Percentiles rank a stretch among this genome's conserved stretches.
Evolutionary conservation across 2,888 invertebrate species (phyloP).

Genomic region (Parelbella ahira): DNA sequence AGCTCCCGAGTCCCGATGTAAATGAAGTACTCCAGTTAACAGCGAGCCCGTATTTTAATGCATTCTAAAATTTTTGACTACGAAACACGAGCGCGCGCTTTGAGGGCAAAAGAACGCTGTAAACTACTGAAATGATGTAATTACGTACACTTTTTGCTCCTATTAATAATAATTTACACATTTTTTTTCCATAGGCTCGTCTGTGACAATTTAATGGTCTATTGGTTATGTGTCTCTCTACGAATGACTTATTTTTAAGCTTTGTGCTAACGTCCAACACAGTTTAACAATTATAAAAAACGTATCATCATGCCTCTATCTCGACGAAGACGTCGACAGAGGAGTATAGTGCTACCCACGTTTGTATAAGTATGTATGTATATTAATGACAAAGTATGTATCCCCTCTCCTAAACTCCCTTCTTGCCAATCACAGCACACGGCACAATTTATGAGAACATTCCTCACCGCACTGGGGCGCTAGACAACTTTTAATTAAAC

Average conservation of each 20-base stretch:
- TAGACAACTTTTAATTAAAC: conserved; percentile 74
- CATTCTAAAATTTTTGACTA: conserved; percentile 25
- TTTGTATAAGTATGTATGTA: too few relatives aligned
- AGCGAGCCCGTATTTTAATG: conserved; percentile 21
- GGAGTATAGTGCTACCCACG: too few relatives aligned
- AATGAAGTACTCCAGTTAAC: conserved; percentile 25
- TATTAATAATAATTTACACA: neutral
- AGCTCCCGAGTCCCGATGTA: conserved; percentile 19
- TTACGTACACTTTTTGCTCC: neutral
- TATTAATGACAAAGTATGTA: too few relatives aligned
- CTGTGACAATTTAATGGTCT: too few relatives aligned
- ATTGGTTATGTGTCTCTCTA: too few relatives aligned
- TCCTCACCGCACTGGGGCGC: conserved; percentile 48
- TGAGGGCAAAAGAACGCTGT: conserved; percentile 12
- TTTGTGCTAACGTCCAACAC: too few relatives aligned
- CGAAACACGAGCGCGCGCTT: conserved; percentile 18
- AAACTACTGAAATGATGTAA: conserved; percentile 13
- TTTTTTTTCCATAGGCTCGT: too few relatives aligned
- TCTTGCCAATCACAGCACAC: conserved; percentile 25
- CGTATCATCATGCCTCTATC: too few relatives aligned
- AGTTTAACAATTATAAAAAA: too few relatives aligned
- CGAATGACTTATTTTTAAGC: too few relatives aligned
- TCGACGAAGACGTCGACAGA: too few relatives aligned
- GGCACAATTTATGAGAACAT: conserved; percentile 46
- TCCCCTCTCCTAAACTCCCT: too few relatives aligned